Conservation (phyloP, 1,140 invertebrate species). For the Papilio aristodemus region DNA sequence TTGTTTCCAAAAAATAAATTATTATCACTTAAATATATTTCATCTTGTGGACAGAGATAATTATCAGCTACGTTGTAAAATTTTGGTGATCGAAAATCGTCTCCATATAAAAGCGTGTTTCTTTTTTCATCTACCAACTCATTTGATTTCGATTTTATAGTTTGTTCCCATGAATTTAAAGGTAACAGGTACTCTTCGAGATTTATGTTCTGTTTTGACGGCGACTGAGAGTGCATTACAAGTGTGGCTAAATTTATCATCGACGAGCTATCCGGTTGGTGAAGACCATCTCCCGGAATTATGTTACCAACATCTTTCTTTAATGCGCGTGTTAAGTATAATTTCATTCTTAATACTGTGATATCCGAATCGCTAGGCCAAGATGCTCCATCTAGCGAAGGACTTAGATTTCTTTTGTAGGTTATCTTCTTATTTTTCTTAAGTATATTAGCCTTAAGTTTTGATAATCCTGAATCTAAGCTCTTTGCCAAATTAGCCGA, state of each 20-base stretch:
- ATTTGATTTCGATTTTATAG: constrained; percentile 36
- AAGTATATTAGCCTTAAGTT: constrained; percentile 42
- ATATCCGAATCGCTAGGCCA: constrained; percentile 76
- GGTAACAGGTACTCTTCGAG: constrained; percentile 65
- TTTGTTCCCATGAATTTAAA: constrained; percentile 66
- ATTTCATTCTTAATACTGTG: constrained; percentile 69
- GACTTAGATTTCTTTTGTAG: constrained; percentile 49
- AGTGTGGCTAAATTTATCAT: constrained; percentile 73
- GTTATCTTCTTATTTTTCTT: constrained; percentile 53
- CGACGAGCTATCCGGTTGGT: constrained; percentile 64
- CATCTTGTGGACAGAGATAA: constrained; percentile 36
- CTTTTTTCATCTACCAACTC: constrained; percentile 29
- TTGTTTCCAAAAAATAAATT: constrained; percentile 38
- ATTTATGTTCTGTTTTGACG: constrained; percentile 61
- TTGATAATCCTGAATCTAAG: constrained; percentile 56
- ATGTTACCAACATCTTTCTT: constrained; percentile 49
- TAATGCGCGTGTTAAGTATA: constrained; percentile 46
- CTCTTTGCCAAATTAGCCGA: constrained; percentile 55
- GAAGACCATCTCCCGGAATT: constrained; percentile 63
- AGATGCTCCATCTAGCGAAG: constrained; percentile 54
- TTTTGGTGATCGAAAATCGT: background rate
- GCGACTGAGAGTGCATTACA: constrained; percentile 56
- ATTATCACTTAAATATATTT: constrained; percentile 43
- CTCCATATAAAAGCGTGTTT: constrained; percentile 7
- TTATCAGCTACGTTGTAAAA: background rate